Conservation (phyloP, 2,888 invertebrate species). For the Leptopilina drosophilae region DNA sequence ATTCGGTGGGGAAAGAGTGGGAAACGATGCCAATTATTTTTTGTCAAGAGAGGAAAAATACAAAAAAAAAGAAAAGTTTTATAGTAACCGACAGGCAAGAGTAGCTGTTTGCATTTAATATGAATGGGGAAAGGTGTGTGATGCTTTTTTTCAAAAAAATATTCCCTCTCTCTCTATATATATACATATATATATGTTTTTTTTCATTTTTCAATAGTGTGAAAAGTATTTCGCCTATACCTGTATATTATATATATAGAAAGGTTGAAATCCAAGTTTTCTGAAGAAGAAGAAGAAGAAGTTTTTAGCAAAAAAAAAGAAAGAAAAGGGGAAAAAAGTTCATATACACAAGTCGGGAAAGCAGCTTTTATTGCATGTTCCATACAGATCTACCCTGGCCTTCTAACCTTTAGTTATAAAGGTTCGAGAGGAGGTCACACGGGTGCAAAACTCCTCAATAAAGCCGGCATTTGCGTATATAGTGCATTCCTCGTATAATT, state of each 20-base stretch:
- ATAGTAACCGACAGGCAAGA: slow-evolving; percentile 12
- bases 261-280: slow-evolving; percentile 27
- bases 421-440: slow-evolving; percentile 43
- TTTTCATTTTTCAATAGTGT: slow-evolving; percentile 36
- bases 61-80: background rate
- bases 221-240: background rate
- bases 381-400: slow-evolving; percentile 31
- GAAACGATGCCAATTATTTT: slow-evolving; percentile 30
- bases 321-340: too few relatives aligned
- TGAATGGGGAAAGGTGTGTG: slow-evolving; percentile 21
- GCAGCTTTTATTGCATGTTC: slow-evolving; percentile 56
- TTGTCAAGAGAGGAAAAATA: background rate
- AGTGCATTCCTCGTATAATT: slow-evolving; percentile 67
- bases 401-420: slow-evolving; percentile 40
- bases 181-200: background rate
- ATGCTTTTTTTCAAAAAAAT: background rate
- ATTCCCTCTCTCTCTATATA: background rate
- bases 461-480: slow-evolving; percentile 66
- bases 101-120: slow-evolving; percentile 11
- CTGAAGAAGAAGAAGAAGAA: slow-evolving; percentile 23
- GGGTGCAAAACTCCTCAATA: slow-evolving; percentile 57
- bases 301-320: slow-evolving; percentile 43
- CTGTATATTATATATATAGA: background rate
- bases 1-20: background rate
- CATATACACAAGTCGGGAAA: slow-evolving; percentile 29